Percentiles rank a stretch among this genome's conserved stretches.
These are phyloP conservation scores for Neofelis nebulosa DNA, from an alignment of 2,113 vertebrate genomes.

Conservation along the genomic window DNA sequence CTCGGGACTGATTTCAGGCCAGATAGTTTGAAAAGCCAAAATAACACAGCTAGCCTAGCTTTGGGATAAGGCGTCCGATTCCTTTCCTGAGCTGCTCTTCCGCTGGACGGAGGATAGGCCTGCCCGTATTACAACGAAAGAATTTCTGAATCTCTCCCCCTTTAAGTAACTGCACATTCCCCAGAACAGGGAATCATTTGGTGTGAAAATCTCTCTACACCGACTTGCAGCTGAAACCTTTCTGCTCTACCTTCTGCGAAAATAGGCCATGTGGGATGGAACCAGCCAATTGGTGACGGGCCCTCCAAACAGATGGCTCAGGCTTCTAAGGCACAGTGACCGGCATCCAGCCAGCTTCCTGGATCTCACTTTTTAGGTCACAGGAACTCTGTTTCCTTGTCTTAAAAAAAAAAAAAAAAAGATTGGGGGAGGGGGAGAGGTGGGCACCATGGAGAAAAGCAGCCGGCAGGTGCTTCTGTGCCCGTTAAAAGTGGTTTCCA, in stretches of 20 bases:
- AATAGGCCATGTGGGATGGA: not conserved
- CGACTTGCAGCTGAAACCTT: not conserved
- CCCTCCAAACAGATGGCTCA: not conserved
- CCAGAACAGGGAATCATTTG: not conserved
- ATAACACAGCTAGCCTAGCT: not conserved
- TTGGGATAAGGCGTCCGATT: not conserved
- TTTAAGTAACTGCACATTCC: not conserved
- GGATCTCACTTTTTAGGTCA: not conserved
- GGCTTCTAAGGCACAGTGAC: not conserved
- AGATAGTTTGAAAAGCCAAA: not conserved
- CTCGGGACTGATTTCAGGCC: not conserved
- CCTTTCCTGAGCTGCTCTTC: not conserved
- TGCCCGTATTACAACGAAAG: not conserved
- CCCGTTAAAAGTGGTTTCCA: not conserved
- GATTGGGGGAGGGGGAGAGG: not conserved
- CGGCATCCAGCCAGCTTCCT: not conserved
- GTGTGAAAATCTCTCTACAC: not conserved
- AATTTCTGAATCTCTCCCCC: not conserved
- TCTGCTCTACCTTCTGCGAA: not conserved
- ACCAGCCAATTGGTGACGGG: not conserved
- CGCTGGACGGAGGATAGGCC: not conserved
- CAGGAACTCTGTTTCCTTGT: not conserved
- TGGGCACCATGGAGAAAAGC: not conserved
- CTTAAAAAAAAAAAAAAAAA: not conserved
- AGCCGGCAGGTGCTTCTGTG: not conserved